These are phyloP conservation scores for Bubo scandiacus DNA, from an alignment of 2,113 vertebrate species.

Conservation along the genomic window DNA sequence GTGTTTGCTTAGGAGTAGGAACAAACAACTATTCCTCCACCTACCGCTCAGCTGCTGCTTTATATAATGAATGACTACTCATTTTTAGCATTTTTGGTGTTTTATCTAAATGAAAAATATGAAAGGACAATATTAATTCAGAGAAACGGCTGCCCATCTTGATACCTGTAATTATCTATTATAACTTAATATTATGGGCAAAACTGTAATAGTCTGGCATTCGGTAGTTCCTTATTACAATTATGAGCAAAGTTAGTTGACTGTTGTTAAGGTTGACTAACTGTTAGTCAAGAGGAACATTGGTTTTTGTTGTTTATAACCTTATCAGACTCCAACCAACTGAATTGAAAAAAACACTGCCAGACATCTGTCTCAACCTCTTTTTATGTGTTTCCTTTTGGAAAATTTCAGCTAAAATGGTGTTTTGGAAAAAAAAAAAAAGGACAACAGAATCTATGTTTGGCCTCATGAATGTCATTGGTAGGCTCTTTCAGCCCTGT, in stretches of 20 bases:
- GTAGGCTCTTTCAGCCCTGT: neutral
- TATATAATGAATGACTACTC: slow-evolving; percentile 58
- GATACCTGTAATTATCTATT: slow-evolving; percentile 8
- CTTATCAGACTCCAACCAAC: neutral
- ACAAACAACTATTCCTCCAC: slow-evolving; percentile 50
- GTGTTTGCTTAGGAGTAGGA: slow-evolving; percentile 34
- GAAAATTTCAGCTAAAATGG: neutral
- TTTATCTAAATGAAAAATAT: neutral
- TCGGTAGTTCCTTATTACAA: neutral
- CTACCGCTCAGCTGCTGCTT: slow-evolving; percentile 63
- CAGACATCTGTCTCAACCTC: neutral
- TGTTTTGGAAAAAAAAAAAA: neutral
- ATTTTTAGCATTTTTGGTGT: slow-evolving; percentile 31
- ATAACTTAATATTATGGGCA: neutral
- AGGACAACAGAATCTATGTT: neutral
- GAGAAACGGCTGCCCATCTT: neutral
- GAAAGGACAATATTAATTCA: neutral
- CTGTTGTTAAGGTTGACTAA: slow-evolving; percentile 6
- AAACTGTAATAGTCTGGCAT: neutral
- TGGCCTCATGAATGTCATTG: neutral
- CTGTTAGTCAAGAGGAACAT: neutral
- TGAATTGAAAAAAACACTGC: neutral
- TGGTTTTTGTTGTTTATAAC: neutral
- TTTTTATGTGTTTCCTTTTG: neutral
- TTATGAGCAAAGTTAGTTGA: neutral